phyloP scores from a whole-genome alignment of 2,888 invertebrate genomes.

The Meandrusa payeni region DNA sequence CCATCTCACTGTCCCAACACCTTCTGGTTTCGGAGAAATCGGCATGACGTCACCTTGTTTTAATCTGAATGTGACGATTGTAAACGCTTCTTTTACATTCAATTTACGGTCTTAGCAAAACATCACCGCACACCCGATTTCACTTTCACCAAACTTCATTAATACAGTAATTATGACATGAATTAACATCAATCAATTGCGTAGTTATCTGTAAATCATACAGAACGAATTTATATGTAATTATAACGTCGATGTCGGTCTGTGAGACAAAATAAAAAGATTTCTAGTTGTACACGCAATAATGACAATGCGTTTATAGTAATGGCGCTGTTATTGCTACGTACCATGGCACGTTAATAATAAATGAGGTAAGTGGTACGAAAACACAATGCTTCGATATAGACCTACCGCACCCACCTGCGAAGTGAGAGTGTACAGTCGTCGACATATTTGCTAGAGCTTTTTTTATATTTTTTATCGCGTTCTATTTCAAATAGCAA shows the following conservation, averaged over 20 bases:
- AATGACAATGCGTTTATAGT: constrained; percentile 38
- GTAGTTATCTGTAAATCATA: constrained; percentile 31
- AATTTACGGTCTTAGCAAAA: too few species aligned
- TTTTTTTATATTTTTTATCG: too few species aligned
- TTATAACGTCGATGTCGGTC: constrained; percentile 35
- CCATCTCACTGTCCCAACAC: too few species aligned
- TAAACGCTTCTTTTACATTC: too few species aligned
- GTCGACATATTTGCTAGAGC: constrained; percentile 13
- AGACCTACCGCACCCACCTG: constrained; percentile 35
- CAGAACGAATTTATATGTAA: constrained; percentile 31
- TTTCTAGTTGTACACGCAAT: constrained; percentile 32
- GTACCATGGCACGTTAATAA: constrained; percentile 26
- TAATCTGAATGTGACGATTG: too few species aligned
- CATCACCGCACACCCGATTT: constrained; percentile 9
- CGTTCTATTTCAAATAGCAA: too few species aligned
- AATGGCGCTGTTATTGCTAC: constrained; percentile 31
- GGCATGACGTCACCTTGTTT: too few species aligned
- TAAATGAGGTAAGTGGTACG: constrained; percentile 32
- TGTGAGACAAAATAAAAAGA: constrained; percentile 32
- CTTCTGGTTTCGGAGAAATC: too few species aligned
- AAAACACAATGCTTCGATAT: constrained; percentile 32
- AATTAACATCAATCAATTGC: constrained; percentile 31
- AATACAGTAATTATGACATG: constrained; percentile 24
- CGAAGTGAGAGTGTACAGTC: constrained; percentile 33
- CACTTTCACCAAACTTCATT: constrained; percentile 3